phyloP scores from a whole-genome alignment of 2,797 vertebrate genomes.

The Tinamus major region DNA sequence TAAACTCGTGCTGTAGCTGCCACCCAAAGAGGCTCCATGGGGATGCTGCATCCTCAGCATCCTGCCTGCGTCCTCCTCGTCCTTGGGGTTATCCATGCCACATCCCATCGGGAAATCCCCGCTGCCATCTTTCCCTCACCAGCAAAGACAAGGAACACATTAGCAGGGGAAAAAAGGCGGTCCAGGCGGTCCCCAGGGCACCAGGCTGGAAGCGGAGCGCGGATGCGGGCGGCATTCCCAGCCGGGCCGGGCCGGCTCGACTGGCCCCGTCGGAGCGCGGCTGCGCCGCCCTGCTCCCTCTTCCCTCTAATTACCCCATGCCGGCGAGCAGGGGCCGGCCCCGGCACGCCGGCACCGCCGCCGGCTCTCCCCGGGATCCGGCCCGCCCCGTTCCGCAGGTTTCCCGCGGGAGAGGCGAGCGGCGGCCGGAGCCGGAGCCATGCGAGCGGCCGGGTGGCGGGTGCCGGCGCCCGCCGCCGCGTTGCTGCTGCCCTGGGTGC shows the following conservation, averaged over 20 bases:
- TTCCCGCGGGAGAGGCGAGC: slow-evolving; percentile 40
- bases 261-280: background rate
- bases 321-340: background rate
- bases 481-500: slow-evolving; percentile 45
- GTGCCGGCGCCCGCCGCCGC: background rate
- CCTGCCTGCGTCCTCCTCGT: too few species aligned
- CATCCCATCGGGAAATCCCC: too few species aligned
- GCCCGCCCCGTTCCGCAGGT: slow-evolving; percentile 77
- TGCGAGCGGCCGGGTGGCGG: background rate
- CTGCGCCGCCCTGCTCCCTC: background rate
- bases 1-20: too few species aligned
- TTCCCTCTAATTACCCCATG: background rate
- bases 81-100: too few species aligned
- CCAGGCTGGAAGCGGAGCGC: too few species aligned
- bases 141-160: too few species aligned
- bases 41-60: too few species aligned
- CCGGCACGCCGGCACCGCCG: slow-evolving; percentile 27
- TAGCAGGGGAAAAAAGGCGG: background rate
- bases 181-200: too few species aligned
- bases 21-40: too few species aligned
- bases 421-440: background rate
- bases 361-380: slow-evolving; percentile 29
- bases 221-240: background rate
- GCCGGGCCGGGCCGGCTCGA: background rate
- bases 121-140: too few species aligned